A percentile compares a stretch with the other conserved stretches of the same genome.
These are phyloP conservation scores for Temnothorax rugatulus DNA, from an alignment of 2,888 invertebrate species.

Conservation along the genomic window DNA sequence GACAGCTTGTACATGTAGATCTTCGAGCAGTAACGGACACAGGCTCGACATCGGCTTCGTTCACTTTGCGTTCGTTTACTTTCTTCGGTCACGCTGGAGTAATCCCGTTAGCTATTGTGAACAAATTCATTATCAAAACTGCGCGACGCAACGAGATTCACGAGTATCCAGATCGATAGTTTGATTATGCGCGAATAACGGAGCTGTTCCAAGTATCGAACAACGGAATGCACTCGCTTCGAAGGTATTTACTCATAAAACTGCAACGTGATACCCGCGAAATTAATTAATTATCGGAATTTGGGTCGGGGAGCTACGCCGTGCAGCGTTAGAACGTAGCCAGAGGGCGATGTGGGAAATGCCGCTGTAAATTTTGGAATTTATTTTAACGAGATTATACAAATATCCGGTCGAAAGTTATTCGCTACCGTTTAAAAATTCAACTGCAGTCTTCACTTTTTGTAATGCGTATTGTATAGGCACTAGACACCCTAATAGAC, in stretches of 20 bases:
- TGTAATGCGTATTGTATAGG: neutral
- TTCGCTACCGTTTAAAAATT: constrained; percentile 36
- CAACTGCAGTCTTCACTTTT: constrained; percentile 22
- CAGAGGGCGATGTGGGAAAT: constrained; percentile 52
- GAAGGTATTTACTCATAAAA: constrained; percentile 56
- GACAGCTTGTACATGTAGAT: constrained; percentile 21
- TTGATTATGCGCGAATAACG: constrained; percentile 41
- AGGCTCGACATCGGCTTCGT: constrained; percentile 43
- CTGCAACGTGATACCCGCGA: constrained; percentile 50
- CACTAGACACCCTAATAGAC: neutral
- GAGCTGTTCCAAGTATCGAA: constrained; percentile 24
- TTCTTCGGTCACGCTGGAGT: constrained; percentile 32
- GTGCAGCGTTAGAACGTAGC: constrained; percentile 24
- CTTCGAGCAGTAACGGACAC: constrained; percentile 55
- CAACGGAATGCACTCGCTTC: constrained; percentile 44
- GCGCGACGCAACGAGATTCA: constrained; percentile 39
- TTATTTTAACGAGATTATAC: constrained; percentile 53
- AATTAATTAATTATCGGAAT: constrained; percentile 57
- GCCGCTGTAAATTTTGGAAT: constrained; percentile 48
- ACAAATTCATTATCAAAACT: constrained; percentile 67
- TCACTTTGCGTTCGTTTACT: constrained; percentile 46
- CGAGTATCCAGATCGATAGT: constrained; percentile 31
- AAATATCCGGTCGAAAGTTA: constrained; percentile 34
- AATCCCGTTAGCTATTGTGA: constrained; percentile 72
- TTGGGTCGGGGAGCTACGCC: constrained; percentile 41